A percentile compares a stretch with the other conserved stretches of the same genome.
Evolutionary conservation across 2,113 vertebrate genomes (phyloP).

Genomic region (Polypterus bichir): DNA sequence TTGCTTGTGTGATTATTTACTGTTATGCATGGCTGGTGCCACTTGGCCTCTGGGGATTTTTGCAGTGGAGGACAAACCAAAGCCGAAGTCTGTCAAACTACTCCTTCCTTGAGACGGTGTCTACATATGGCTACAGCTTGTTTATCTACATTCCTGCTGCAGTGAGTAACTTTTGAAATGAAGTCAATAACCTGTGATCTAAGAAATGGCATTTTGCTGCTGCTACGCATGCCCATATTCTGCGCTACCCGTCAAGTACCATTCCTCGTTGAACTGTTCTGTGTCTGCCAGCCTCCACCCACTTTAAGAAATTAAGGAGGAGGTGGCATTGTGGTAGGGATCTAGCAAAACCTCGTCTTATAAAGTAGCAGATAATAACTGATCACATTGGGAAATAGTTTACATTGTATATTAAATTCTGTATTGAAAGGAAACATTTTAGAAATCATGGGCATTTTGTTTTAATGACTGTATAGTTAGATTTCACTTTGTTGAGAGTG

Average conservation of each 20-base stretch:
- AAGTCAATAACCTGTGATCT: too few relatives aligned
- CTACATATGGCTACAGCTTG: constrained; percentile 73
- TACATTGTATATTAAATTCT: too few relatives aligned
- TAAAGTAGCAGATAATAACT: too few relatives aligned
- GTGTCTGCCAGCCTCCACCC: too few relatives aligned
- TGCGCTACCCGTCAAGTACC: not conserved
- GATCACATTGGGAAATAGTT: too few relatives aligned
- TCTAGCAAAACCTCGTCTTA: too few relatives aligned
- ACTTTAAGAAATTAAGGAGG: not conserved
- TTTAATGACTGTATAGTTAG: too few relatives aligned
- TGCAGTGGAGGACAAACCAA: constrained; percentile 57
- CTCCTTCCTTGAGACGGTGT: constrained; percentile 71
- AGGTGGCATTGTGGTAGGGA: too few relatives aligned
- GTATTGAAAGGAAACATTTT: too few relatives aligned
- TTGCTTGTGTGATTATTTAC: constrained; percentile 62
- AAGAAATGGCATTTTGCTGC: too few relatives aligned
- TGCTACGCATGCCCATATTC: not conserved
- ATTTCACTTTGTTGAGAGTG: too few relatives aligned
- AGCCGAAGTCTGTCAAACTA: constrained; percentile 46
- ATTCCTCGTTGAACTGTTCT: not conserved
- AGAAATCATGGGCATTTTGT: too few relatives aligned
- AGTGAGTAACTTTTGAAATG: constrained; percentile 42
- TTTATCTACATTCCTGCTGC: constrained; percentile 70
- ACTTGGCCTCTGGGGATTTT: constrained; percentile 60
- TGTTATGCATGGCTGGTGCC: constrained; percentile 73